Conservation (phyloP, 2,113 vertebrate genomes). For the Herpailurus yagouaroundi region DNA sequence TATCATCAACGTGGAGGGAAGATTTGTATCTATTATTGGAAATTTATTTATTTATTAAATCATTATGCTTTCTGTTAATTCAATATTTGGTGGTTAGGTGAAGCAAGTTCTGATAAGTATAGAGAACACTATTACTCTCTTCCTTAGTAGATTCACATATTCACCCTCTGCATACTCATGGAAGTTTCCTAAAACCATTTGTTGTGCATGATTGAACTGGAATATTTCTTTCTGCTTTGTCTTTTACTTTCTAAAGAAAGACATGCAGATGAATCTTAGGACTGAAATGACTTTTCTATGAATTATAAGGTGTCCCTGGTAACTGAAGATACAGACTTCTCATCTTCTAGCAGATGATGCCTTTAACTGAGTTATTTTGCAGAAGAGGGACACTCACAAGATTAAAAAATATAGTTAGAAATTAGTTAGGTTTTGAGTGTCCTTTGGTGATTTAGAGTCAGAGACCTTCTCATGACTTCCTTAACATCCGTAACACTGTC, state of each 20-base stretch:
- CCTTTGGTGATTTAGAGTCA: not conserved
- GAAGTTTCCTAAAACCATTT: not conserved
- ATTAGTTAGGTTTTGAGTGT: not conserved
- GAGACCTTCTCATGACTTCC: not conserved
- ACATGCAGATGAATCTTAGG: not conserved
- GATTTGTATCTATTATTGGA: not conserved
- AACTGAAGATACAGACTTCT: not conserved
- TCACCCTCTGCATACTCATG: not conserved
- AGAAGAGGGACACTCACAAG: not conserved
- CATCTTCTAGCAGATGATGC: not conserved
- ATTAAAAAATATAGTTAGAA: not conserved
- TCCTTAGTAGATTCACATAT: not conserved
- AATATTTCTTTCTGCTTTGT: not conserved
- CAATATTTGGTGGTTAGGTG: not conserved
- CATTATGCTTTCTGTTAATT: not conserved
- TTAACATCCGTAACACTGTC: not conserved
- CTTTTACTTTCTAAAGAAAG: not conserved
- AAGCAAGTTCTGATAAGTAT: not conserved
- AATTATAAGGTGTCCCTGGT: not conserved
- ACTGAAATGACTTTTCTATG: not conserved
- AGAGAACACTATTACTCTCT: not conserved
- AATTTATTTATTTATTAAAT: not conserved
- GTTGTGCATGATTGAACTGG: not conserved
- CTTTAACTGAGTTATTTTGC: not conserved
- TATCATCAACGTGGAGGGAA: not conserved